Evolutionary conservation across 2,888 invertebrate species (phyloP).

Genomic region (Neuroscelio doddi): DNA sequence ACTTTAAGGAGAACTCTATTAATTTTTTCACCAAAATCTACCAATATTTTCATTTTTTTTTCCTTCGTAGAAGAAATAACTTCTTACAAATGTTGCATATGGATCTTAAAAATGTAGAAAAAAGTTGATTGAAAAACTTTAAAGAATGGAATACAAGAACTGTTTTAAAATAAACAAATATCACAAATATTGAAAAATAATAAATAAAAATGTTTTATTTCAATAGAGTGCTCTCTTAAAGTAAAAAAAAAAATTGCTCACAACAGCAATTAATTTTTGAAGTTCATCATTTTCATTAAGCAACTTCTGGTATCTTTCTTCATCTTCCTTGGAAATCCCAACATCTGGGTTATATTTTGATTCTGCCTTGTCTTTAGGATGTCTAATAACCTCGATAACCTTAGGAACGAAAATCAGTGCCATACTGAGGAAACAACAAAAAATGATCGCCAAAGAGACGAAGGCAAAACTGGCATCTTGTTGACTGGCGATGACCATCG

Average conservation of each 20-base stretch:
- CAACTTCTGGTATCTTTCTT: conserved; percentile 94
- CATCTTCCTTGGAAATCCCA: conserved; percentile 90
- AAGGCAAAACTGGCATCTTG: conserved; percentile 98
- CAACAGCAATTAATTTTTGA: conserved; percentile 94
- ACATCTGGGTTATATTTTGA: conserved; percentile 90
- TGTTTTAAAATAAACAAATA: too few relatives aligned
- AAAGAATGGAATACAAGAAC: too few relatives aligned
- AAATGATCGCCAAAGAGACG: conserved; percentile 95
- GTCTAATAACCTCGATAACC: conserved; percentile 93
- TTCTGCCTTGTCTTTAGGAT: conserved; percentile 90
- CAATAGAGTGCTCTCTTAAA: too few relatives aligned
- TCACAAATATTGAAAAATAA: too few relatives aligned
- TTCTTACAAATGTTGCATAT: too few relatives aligned
- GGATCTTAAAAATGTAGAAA: too few relatives aligned
- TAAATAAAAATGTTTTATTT: neutral
- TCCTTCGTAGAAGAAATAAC: too few relatives aligned
- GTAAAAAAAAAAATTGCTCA: conserved; percentile 73
- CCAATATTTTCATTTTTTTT: too few relatives aligned
- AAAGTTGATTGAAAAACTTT: too few relatives aligned
- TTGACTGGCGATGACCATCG: conserved; percentile 96
- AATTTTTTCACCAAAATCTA: too few relatives aligned
- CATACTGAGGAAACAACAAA: conserved; percentile 99
- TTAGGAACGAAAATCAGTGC: conserved; percentile 98
- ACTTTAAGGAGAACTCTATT: too few relatives aligned
- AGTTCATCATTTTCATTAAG: conserved; percentile 96